Evolutionary conservation across 2,888 invertebrate species (phyloP).

Genomic region (Oxyteleia sp.): DNA sequence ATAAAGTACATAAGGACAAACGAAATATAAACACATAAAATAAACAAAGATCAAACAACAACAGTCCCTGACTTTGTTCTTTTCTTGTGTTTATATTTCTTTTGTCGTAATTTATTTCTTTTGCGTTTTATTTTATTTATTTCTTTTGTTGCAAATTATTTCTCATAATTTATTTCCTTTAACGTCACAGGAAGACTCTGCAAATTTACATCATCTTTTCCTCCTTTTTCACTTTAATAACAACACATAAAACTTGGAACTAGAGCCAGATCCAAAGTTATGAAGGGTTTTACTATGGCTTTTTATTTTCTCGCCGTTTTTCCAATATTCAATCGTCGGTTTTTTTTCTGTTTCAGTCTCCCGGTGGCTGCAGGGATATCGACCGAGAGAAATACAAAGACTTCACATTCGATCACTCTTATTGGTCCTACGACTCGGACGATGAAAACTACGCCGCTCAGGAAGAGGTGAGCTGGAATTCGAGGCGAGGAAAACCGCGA

Average conservation of each 20-base stretch:
- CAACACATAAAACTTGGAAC: not conserved
- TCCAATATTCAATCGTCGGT: constrained; percentile 13
- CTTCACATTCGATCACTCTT: constrained; percentile 95
- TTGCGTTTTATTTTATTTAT: too few relatives aligned
- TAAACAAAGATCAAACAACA: too few relatives aligned
- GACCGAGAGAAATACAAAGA: constrained; percentile 92
- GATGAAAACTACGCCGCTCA: constrained; percentile 93
- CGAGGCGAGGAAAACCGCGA: not conserved
- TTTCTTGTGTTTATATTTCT: too few relatives aligned
- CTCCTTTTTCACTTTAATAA: not conserved
- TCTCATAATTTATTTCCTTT: too few relatives aligned
- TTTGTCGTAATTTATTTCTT: too few relatives aligned
- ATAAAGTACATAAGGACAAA: too few relatives aligned
- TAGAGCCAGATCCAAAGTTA: not conserved
- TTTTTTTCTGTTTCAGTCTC: constrained; percentile 80
- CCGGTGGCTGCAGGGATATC: constrained; percentile 89
- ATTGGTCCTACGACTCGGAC: constrained; percentile 93
- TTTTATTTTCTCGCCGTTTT: not conserved
- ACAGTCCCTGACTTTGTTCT: too few relatives aligned
- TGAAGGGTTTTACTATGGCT: not conserved
- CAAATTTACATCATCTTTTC: not conserved
- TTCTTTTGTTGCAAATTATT: too few relatives aligned
- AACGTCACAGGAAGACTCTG: too few relatives aligned
- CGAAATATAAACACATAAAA: too few relatives aligned
- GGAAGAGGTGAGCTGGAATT: constrained; percentile 90